Evolutionary conservation across 2,113 vertebrate species (phyloP), one percentile per base, ranked within the genome.

Genomic region (Gnathonemus longibarbis): DNA sequence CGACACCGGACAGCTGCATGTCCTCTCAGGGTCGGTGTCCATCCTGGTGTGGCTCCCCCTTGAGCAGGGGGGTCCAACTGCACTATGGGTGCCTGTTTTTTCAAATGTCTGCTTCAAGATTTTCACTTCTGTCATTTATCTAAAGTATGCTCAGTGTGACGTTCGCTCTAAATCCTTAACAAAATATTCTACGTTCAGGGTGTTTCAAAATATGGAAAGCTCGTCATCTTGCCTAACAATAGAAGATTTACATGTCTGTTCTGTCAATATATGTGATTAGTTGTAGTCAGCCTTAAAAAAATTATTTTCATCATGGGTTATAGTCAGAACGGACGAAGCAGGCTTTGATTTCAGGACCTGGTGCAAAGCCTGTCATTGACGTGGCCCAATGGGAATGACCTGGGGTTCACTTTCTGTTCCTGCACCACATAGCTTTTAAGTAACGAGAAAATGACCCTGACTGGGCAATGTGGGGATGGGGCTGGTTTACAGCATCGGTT

Each of bases 1-100:
- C 94, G 95, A 96, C 95, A 96, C 96, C 96, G 96, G 94, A 95
- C 96, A 95, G 95, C 94, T 94, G 93, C 92, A 39, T 70, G 62
- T 93, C 93, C 93, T 50, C 15, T n/a, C 24, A 35, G 39, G 83
- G 83, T 56, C 31, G 5, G 56, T n/a, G 80, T 53, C n/a, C 85
- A 31, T 27, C 15, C 31, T 10, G 11, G 87, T 42, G 19, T 19
- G 17, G 48, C 83, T 35, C 48, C 50, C 21, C 3, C 50, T 35
- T 24, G 19, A 42, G 15, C 31, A 31, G 15, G 27, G 53, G 27
- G 15, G 4, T 45, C 49, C 3, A 53, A 31, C 27, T n/a, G 27
- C 49, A 87, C 49, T 53, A 11, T 31, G 4, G 5, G 62, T 50
- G 46, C 24, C n/a, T 7, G 2, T 48, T 27, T 48, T 86, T 49